phyloP scores from a whole-genome alignment of 2,113 vertebrate genomes.

The Nothocercus nigrocapillus region DNA sequence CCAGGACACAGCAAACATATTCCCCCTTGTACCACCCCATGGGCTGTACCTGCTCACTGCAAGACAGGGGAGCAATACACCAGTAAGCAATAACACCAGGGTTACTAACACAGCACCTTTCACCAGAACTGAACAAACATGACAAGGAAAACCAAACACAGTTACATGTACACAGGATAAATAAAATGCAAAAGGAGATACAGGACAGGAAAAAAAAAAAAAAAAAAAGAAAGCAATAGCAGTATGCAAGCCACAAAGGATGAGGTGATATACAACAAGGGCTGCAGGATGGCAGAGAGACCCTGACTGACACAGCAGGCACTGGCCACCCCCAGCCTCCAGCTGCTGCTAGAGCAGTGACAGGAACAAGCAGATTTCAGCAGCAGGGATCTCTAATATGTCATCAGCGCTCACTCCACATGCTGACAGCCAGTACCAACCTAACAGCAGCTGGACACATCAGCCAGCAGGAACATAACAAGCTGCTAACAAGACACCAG shows the following conservation, averaged over 20 bases:
- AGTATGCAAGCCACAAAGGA: not conserved
- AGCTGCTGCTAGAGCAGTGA: conserved; percentile 56
- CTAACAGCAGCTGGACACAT: not conserved
- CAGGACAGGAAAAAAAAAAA: not conserved
- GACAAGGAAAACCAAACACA: not conserved
- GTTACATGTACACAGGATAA: not conserved
- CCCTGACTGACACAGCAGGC: not conserved
- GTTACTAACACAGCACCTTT: fast-evolving
- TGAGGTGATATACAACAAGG: not conserved
- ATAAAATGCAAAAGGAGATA: not conserved
- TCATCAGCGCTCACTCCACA: conserved; percentile 19
- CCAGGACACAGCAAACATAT: not conserved
- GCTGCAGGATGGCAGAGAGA: not conserved
- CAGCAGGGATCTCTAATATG: conserved; percentile 65
- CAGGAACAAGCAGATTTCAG: conserved; percentile 73
- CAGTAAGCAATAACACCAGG: not conserved
- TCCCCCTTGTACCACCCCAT: not conserved
- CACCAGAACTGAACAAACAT: not conserved
- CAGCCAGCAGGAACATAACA: not conserved
- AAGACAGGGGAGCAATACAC: not conserved
- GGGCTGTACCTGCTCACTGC: not conserved
- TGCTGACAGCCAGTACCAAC: conserved; percentile 60
- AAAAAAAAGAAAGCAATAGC: not conserved
- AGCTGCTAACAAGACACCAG: conserved; percentile 12
- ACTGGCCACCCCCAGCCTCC: not conserved